Base-by-base conservation (phyloP, 2,888 invertebrate genomes). In the Piscicola geometra region DNA sequence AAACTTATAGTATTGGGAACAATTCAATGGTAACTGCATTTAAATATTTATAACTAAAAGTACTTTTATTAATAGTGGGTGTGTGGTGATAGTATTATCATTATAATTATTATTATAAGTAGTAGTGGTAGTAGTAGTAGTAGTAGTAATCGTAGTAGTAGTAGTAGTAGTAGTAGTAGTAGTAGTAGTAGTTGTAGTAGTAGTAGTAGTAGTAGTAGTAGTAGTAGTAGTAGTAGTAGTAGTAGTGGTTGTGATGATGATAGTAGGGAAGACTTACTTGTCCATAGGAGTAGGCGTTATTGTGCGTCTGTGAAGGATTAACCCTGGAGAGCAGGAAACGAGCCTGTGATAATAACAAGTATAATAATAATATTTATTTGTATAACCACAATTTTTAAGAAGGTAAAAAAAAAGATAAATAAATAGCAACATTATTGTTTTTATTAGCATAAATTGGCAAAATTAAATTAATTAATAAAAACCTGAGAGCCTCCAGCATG, bases 231-330 rank as follows among this genome's bases (percentile, higher is more conserved):
- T 18, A 50, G 52, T 50, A 18, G 18, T 18, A 50, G 18, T 50
- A 50, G 18, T n/a, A 18, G 52, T n/a, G n/a, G n/a, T n/a, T n/a
- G n/a, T n/a, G n/a, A n/a, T n/a, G n/a, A n/a, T n/a, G n/a, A n/a
- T n/a, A 9, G 15, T 33, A 56, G 9, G 28, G 75, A 15, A 25
- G 21, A 72, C 82, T 80, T 80, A 85, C 85, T 82, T 83, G 83
- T 77, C 84, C 85, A 86, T 94, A 96, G 64, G 93, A 92, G 86
- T 94, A 95, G 93, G 93, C 94, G 86, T 97, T 98, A 88, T 99
- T 99, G 87, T 99, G 99, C 28, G 99, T 99, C 86, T 96, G 93
- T 82, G 98, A 98, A n/a, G 99, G 99, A 87, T 99, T 99, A 77
- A 99, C 99, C 89, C 99, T 98, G 30, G 96, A 96, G 75, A 99